Conservation (phyloP, 2,113 vertebrate species). For the Cygnus atratus region DNA sequence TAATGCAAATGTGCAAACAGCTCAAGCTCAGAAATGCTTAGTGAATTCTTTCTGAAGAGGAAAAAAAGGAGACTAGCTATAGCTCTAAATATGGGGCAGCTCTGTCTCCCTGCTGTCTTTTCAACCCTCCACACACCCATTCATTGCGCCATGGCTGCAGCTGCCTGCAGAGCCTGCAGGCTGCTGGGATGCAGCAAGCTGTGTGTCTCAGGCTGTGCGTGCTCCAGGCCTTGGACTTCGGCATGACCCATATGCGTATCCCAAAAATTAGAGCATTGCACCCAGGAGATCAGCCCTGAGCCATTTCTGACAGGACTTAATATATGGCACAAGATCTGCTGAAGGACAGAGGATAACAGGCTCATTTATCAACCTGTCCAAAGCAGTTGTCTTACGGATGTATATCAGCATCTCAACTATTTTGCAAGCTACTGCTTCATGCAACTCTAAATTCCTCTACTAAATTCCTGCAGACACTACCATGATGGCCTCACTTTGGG, state of each 20-base stretch:
- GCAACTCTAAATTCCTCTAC: neutral
- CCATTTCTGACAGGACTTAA: neutral
- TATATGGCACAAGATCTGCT: neutral
- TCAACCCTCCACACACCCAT: neutral
- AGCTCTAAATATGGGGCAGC: neutral
- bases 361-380: neutral
- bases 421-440: neutral
- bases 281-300: neutral
- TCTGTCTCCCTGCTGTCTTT: neutral
- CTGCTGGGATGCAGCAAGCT: fast-evolving
- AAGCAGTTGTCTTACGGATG: neutral
- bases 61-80: neutral
- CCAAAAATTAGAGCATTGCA: neutral
- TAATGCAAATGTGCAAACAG: neutral
- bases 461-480: neutral
- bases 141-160: neutral
- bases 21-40: neutral
- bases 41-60: neutral
- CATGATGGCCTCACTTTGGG: neutral
- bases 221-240: neutral
- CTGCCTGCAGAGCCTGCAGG: neutral
- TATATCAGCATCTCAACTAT: neutral
- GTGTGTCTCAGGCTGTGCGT: fast-evolving
- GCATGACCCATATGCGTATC: neutral
- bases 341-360: neutral